Evolutionary conservation across 2,888 invertebrate species (phyloP), one percentile per base, ranked within the genome.

Genomic region (Nezara viridula): DNA sequence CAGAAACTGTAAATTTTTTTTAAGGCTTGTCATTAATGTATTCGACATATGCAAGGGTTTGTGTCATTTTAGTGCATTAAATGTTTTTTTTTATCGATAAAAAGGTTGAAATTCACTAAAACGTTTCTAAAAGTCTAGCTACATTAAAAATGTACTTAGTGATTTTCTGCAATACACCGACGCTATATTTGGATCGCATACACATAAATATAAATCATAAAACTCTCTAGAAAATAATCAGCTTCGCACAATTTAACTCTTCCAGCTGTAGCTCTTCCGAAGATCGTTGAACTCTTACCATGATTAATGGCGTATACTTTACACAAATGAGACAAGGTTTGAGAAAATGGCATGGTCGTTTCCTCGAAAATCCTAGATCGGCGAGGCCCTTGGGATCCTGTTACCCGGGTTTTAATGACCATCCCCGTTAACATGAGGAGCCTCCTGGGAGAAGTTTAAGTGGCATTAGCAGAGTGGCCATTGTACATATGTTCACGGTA

Each of bases 401-500:
- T 81, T 81, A 81, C n/a, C 40, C 81, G 14, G 37, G 66, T 37
- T 47, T 81, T 44, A 81, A 40, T 81, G 81, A 40, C 12, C 40
- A n/a, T 0, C 12, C 10, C 44, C 24, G 81, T 44, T 40, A 44
- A 12, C 0, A 44, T n/a, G 81, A 47, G 44, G 12, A 81, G 24
- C 14, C 81, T 37, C 77, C 2, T 47, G 44, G 81, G 81, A 81
- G 81, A 47, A n/a, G 77, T 21, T 21, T 10, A 14, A 44, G 81
- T 14, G 81, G 44, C 44, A 81, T 81, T 81, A 81, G 81, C 12
- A 2, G n/a, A 81, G 81, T n/a, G 81, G 44, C 44, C 44, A 16
- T 47, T n/a, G 81, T 44, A 81, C 81, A 81, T 81, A 81, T 81
- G 81, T 44, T 81, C 44, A 81, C 81, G 81, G n/a, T 81, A 81